Evolutionary conservation across 2,888 invertebrate species (phyloP).

Genomic region (Torymus texanus): DNA sequence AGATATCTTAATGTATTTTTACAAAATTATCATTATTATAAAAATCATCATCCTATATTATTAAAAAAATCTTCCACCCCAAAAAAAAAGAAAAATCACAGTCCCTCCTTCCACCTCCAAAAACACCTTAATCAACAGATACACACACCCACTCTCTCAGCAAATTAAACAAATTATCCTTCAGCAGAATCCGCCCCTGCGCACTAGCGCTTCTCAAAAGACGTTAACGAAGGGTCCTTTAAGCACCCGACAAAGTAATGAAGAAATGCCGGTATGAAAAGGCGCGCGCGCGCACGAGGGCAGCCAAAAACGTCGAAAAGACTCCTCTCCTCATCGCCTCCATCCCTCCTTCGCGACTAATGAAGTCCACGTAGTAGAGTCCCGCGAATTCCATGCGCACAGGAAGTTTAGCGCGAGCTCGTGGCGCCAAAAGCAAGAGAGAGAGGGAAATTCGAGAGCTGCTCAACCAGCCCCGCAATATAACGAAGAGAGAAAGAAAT

Average conservation of each 20-base stretch:
- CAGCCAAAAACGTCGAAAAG: slow-evolving; percentile 31
- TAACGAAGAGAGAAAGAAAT: no score
- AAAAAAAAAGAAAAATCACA: no score
- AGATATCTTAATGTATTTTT: neutral
- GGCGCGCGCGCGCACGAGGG: neutral
- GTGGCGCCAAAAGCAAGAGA: no score
- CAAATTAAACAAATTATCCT: slow-evolving; percentile 48
- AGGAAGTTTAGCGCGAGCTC: no score
- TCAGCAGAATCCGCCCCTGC: no score
- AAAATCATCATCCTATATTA: neutral
- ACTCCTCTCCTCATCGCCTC: neutral
- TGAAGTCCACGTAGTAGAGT: slow-evolving; percentile 41
- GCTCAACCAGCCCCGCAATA: no score
- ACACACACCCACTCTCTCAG: neutral
- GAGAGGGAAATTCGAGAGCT: no score
- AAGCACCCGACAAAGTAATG: slow-evolving; percentile 36
- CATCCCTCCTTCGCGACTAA: slow-evolving; percentile 39
- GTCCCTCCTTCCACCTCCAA: no score
- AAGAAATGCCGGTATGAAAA: slow-evolving; percentile 39
- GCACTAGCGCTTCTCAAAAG: slow-evolving; percentile 18
- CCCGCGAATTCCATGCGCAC: neutral
- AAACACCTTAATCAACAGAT: slow-evolving; percentile 41
- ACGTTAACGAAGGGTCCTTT: slow-evolving; percentile 42
- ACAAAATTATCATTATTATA: neutral
- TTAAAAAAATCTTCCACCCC: no score